A percentile compares a stretch with the other conserved stretches of the same genome.
phyloP scores from a whole-genome alignment of 2,888 invertebrate genomes.

The Lottia scabra region DNA sequence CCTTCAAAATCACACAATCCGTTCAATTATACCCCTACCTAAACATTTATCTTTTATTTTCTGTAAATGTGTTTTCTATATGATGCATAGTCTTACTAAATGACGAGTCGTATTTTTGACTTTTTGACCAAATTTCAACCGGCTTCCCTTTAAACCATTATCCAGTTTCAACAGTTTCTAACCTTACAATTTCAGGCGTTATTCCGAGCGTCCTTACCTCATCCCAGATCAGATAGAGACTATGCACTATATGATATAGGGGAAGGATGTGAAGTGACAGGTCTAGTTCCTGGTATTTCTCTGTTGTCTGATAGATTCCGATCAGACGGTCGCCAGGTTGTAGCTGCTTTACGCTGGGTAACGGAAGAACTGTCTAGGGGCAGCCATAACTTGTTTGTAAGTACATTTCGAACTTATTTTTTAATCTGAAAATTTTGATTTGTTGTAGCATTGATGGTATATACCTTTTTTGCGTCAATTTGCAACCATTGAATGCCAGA shows the following conservation, averaged over 20 bases:
- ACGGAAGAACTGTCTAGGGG: conserved; percentile 65
- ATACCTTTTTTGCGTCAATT: background rate
- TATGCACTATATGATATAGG: conserved; percentile 68
- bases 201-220: conserved; percentile 66
- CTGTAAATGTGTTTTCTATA: too few species aligned
- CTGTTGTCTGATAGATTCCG: conserved; percentile 66
- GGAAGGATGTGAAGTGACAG: conserved; percentile 64
- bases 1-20: too few species aligned
- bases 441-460: background rate
- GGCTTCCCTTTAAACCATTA: too few species aligned
- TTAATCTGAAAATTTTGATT: background rate
- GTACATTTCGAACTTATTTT: conserved; percentile 23
- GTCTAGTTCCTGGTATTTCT: conserved; percentile 65
- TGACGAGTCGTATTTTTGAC: too few species aligned
- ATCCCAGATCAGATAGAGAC: conserved; percentile 66
- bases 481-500: too few species aligned
- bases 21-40: too few species aligned
- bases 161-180: too few species aligned
- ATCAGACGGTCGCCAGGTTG: conserved; percentile 61
- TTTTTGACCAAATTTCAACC: too few species aligned
- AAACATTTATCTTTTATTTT: too few species aligned
- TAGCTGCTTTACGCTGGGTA: conserved; percentile 64
- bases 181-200: conserved; percentile 55
- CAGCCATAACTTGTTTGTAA: conserved; percentile 65
- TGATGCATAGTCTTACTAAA: too few species aligned